Evolutionary conservation across 2,797 vertebrate species (phyloP).

Genomic region (Cyprinodon diabolis): DNA sequence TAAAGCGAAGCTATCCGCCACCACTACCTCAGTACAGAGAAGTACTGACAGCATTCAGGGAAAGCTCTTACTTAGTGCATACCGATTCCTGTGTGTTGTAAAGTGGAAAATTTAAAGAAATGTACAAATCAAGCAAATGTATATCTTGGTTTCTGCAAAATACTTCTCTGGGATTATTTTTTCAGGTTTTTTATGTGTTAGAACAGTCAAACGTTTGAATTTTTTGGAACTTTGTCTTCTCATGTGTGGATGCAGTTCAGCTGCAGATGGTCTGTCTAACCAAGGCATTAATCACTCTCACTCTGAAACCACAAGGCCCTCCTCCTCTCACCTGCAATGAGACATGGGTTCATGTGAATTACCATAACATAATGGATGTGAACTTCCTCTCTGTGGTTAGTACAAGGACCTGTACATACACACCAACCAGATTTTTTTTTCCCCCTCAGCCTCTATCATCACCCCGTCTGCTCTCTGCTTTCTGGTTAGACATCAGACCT

Average conservation of each 20-base stretch:
- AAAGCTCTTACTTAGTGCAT: constrained; percentile 11
- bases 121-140: background rate
- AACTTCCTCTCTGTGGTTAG: constrained; percentile 32
- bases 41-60: constrained; percentile 28
- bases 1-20: constrained; percentile 54
- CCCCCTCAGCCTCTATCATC: constrained; percentile 8
- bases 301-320: constrained; percentile 29
- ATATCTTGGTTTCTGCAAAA: background rate
- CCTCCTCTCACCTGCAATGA: constrained; percentile 42
- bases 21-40: constrained; percentile 14
- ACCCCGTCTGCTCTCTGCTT: constrained; percentile 17
- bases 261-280: constrained; percentile 47
- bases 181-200: background rate
- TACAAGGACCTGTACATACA: constrained; percentile 26
- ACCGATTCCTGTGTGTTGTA: constrained; percentile 11
- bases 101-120: constrained; percentile 7
- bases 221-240: background rate
- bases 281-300: constrained; percentile 37
- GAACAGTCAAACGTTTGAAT: constrained; percentile 6
- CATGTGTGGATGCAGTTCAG: background rate
- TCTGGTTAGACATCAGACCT: constrained; percentile 15
- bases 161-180: background rate
- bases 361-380: constrained; percentile 50
- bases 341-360: constrained; percentile 45
- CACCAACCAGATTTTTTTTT: constrained; percentile 17